A percentile compares a stretch with the other conserved stretches of the same genome.
Conservation (phyloP, 2,113 vertebrate species). For the Empidonax traillii region DNA sequence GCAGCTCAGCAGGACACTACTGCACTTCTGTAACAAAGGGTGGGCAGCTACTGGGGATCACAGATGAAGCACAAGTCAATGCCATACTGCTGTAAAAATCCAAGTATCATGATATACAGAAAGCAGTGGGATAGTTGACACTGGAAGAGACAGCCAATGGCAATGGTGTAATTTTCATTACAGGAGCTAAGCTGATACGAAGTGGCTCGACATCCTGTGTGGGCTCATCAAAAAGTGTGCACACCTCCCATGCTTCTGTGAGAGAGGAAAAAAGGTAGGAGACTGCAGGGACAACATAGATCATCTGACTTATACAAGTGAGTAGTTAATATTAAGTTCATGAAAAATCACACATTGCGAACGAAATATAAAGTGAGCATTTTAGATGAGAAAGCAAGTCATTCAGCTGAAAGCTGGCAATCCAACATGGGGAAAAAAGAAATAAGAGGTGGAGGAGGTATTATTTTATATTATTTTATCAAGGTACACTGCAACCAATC, state of each 20-base stretch:
- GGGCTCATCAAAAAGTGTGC: background rate
- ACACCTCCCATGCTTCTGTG: background rate
- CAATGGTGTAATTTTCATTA: background rate
- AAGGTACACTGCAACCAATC: background rate
- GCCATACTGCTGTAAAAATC: background rate
- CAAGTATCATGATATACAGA: background rate
- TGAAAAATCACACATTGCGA: background rate
- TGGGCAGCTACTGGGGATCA: fast-evolving
- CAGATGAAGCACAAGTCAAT: background rate
- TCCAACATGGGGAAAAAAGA: background rate
- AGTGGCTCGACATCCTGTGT: background rate
- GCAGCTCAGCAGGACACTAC: background rate
- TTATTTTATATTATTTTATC: background rate
- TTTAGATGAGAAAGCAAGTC: background rate
- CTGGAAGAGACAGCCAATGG: background rate
- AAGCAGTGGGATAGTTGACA: background rate
- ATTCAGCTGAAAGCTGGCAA: background rate
- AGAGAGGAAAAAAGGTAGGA: background rate
- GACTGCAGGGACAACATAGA: background rate
- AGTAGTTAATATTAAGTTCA: background rate
- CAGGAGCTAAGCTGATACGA: background rate
- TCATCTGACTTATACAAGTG: background rate
- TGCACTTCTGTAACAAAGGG: background rate
- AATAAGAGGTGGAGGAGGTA: background rate
- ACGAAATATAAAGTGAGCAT: background rate